Percentiles rank a stretch among this genome's conserved stretches.
These are phyloP conservation scores for Anthopleura sola DNA, from an alignment of 64 coral and sea anemone genomes.

Conservation along the genomic window DNA sequence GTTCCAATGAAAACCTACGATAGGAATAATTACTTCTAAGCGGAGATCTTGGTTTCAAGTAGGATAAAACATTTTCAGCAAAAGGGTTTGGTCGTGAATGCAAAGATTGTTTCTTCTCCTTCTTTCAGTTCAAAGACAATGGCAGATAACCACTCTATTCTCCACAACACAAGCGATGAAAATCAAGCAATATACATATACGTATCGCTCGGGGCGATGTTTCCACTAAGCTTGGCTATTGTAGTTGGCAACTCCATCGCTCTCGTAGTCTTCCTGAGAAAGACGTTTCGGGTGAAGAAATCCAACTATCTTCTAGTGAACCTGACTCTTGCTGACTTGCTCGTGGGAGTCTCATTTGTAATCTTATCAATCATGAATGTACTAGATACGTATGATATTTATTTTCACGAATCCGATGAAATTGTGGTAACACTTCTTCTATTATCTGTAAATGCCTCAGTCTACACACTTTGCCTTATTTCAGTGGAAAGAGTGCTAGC, in stretches of 20 bases:
- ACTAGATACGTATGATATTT: background rate
- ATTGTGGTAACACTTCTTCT: background rate
- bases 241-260: background rate
- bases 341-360: background rate
- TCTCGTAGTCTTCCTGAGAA: constrained; percentile 3
- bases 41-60: too few relatives aligned
- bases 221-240: background rate
- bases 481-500: background rate
- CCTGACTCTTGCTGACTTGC: background rate
- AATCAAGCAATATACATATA: too few relatives aligned
- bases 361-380: background rate
- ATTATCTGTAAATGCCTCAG: background rate
- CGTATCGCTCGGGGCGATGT: background rate
- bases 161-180: too few relatives aligned
- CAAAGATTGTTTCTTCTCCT: too few relatives aligned
- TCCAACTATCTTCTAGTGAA: constrained; percentile 3
- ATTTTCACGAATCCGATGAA: background rate
- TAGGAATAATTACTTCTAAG: too few relatives aligned
- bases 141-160: too few relatives aligned
- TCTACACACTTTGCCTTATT: background rate
- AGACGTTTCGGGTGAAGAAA: background rate
- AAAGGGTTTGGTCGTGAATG: too few relatives aligned
- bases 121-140: too few relatives aligned
- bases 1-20: background rate
- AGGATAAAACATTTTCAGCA: too few relatives aligned